Base-by-base conservation (phyloP, 2,888 invertebrate genomes). In the Orgyia antiqua region DNA sequence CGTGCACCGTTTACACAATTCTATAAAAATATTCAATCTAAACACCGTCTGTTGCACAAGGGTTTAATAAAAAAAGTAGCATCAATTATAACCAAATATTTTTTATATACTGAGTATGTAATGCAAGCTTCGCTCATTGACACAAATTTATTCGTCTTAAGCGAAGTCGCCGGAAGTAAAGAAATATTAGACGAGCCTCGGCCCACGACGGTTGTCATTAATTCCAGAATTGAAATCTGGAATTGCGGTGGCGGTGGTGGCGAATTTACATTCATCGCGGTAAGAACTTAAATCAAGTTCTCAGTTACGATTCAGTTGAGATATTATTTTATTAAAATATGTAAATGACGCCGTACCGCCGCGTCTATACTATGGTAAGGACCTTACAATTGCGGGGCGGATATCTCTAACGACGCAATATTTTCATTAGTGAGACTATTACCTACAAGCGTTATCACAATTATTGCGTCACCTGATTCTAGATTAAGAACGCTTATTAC, bases 221-320 rank as follows among this genome's bases (percentile, higher is more conserved):
- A 86, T 83, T 84, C 79, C 78, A 79, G 82, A 84, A 86, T 86
- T 84, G 83, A 86, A 86, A 83, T 83, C 82, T 79, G 80, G 79
- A 82, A 84, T 82, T 79, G 83, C 77, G 82, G 75, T 67, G 70
- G 67, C 64, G 68, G 73, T 68, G 70, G 71, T 68, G 76, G 79
- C 68, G 71, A 84, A 84, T 84, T 84, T 84, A 84, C 83, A 86
- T 86, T 86, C 83, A 84, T 84, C 82, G 83, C 75, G 76, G 83
- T 84, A 84, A 86, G 83, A 83, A 84, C 84, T 86, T 86, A 83
- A 86, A 86, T 86, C 86, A 83, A 82, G 83, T 83, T 84, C 86
- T 82, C 83, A 74, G 83, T 83, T 82, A 83, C 84, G 79, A 83
- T 84, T 86, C 86, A 79, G 82, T 82, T 84, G 82, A 80, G 79